phyloP scores from a whole-genome alignment of 2,888 invertebrate species.

The Agonopterix arenella region DNA sequence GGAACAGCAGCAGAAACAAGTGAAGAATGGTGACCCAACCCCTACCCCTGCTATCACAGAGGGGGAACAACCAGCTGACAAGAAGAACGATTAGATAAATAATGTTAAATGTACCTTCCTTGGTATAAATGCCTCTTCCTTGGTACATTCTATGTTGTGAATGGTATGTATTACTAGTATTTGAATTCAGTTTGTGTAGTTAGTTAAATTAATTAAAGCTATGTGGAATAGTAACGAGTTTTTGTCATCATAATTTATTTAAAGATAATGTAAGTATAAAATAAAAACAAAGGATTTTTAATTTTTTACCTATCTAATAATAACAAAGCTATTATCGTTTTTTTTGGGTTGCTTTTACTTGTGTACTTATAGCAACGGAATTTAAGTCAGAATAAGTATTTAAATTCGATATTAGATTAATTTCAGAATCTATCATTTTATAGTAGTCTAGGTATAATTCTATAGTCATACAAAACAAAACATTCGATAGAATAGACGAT shows the following conservation, averaged over 20 bases:
- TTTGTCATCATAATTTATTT: neutral
- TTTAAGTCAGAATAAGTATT: too few relatives aligned
- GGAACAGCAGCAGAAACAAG: slow-evolving; percentile 76
- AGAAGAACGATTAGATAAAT: slow-evolving; percentile 61
- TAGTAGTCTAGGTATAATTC: too few relatives aligned
- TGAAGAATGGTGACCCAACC: slow-evolving; percentile 45
- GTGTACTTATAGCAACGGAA: too few relatives aligned
- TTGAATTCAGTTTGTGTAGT: slow-evolving; percentile 3
- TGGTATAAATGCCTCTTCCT: neutral
- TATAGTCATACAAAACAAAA: too few relatives aligned
- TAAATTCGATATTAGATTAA: too few relatives aligned
- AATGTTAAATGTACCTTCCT: slow-evolving; percentile 7
- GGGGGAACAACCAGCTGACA: slow-evolving; percentile 42
- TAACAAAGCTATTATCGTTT: too few relatives aligned
- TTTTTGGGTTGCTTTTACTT: too few relatives aligned
- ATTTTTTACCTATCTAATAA: too few relatives aligned
- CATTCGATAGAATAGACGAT: too few relatives aligned
- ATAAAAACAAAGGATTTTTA: too few relatives aligned
- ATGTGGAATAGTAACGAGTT: slow-evolving; percentile 2
- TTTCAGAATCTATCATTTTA: too few relatives aligned
- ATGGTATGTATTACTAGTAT: slow-evolving; percentile 3
- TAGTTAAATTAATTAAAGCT: slow-evolving; percentile 4
- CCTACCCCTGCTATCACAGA: slow-evolving; percentile 50
- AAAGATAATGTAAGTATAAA: too few relatives aligned
- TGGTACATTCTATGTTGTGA: slow-evolving; percentile 1